Percentiles rank a stretch among this genome's conserved stretches.
Conservation (phyloP, 2,888 invertebrate genomes). For the Acanthococcus lagerstroemiae region DNA sequence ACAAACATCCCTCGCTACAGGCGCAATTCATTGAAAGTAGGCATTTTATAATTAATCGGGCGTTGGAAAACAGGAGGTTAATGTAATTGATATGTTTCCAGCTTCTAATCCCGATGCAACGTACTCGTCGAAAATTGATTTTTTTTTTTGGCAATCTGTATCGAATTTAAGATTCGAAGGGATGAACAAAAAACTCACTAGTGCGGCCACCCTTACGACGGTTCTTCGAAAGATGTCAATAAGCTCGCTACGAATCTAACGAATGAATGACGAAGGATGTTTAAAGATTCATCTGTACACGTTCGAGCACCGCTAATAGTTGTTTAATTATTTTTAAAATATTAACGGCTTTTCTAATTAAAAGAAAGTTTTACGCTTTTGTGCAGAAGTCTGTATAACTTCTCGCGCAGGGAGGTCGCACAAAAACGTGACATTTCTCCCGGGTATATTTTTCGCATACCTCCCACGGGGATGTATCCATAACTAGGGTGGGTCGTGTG, state of each 20-base stretch:
- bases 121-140: too few relatives aligned
- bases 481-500: conserved; percentile 24
- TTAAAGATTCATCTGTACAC: too few relatives aligned
- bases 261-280: not conserved
- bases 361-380: conserved; percentile 7
- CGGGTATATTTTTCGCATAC: conserved; percentile 28
- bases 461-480: conserved; percentile 16
- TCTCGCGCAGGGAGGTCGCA: conserved; percentile 16
- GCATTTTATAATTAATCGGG: conserved; percentile 18
- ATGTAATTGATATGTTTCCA: conserved; percentile 30
- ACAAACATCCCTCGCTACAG: not conserved
- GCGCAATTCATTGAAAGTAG: conserved; percentile 2
- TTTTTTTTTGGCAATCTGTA: too few relatives aligned
- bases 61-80: not conserved
- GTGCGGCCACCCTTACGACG: too few relatives aligned
- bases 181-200: too few relatives aligned
- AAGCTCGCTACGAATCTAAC: too few relatives aligned
- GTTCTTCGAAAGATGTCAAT: too few relatives aligned
- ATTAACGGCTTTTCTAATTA: too few relatives aligned
- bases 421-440: conserved; percentile 29
- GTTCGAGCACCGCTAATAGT: too few relatives aligned
- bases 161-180: too few relatives aligned
- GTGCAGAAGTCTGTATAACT: conserved; percentile 7
- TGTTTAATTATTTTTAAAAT: conserved; percentile 25
- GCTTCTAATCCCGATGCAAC: conserved; percentile 20